These are phyloP conservation scores for Aplocera efformata DNA, from an alignment of 2,888 invertebrate genomes.

Conservation along the genomic window DNA sequence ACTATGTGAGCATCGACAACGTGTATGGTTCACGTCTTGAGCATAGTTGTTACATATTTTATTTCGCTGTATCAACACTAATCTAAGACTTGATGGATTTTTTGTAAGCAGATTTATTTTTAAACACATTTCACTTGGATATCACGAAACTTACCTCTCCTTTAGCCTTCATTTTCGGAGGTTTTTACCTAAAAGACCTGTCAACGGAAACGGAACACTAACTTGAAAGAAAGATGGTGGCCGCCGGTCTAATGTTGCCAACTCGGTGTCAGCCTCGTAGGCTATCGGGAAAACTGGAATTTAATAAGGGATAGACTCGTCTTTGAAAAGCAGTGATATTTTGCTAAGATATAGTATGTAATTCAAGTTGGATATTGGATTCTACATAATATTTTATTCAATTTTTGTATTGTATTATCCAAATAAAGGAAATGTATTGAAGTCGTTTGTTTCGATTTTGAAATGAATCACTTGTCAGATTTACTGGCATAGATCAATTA, in stretches of 20 bases:
- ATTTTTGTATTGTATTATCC: no score
- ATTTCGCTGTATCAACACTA: conserved; percentile 4
- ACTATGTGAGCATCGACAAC: conserved; percentile 50
- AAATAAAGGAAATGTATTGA: no score
- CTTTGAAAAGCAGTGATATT: no score
- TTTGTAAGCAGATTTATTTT: conserved; percentile 4
- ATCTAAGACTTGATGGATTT: background rate
- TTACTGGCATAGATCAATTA: no score
- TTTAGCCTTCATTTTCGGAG: conserved; percentile 90
- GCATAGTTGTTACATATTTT: conserved; percentile 11
- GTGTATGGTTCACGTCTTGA: conserved; percentile 47
- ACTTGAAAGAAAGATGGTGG: conserved; percentile 50
- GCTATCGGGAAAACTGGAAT: no score
- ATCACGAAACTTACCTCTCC: conserved; percentile 84
- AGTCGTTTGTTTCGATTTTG: no score
- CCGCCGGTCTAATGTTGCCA: background rate
- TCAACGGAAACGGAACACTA: conserved; percentile 72
- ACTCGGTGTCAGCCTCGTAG: no score
- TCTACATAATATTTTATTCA: no score
- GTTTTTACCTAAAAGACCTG: conserved; percentile 71
- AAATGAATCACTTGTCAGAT: no score
- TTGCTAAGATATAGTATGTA: no score
- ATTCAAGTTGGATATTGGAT: no score
- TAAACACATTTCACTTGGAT: conserved; percentile 30
- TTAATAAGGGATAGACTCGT: no score